Evolutionary conservation across 2,797 vertebrate genomes (phyloP).

Genomic region (Periparus ater): DNA sequence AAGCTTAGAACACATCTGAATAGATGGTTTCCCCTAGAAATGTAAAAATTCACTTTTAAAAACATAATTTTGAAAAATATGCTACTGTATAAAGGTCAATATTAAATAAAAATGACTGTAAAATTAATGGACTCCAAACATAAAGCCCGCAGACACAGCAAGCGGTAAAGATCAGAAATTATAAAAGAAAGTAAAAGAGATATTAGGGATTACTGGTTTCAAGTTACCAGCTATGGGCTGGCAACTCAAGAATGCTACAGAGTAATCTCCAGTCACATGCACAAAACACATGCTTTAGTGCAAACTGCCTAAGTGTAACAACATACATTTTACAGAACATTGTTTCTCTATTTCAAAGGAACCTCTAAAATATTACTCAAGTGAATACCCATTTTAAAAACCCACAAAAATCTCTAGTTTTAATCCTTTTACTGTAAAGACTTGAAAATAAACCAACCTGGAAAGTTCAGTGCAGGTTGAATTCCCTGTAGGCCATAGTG

Average conservation of each 20-base stretch:
- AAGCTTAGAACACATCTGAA: background rate
- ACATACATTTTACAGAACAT: background rate
- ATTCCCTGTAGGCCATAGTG: background rate
- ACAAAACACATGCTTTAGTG: background rate
- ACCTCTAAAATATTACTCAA: background rate
- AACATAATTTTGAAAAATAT: background rate
- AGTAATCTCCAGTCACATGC: slow-evolving; percentile 14
- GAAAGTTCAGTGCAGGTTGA: background rate
- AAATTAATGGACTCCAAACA: background rate
- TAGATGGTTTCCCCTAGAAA: background rate
- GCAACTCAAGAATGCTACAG: background rate
- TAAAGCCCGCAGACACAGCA: background rate
- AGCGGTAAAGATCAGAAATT: background rate
- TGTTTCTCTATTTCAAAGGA: background rate
- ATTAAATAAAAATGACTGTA: background rate
- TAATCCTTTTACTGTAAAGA: background rate
- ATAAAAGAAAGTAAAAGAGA: background rate
- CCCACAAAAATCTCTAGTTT: background rate
- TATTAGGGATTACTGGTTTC: background rate
- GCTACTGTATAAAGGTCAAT: background rate
- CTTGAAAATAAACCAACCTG: background rate
- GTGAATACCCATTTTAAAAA: background rate
- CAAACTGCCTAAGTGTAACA: background rate
- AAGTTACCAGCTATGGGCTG: background rate
- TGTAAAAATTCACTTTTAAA: background rate